phyloP scores from a whole-genome alignment of 1,140 invertebrate genomes.

The Caenorhabditis tropicalis region DNA sequence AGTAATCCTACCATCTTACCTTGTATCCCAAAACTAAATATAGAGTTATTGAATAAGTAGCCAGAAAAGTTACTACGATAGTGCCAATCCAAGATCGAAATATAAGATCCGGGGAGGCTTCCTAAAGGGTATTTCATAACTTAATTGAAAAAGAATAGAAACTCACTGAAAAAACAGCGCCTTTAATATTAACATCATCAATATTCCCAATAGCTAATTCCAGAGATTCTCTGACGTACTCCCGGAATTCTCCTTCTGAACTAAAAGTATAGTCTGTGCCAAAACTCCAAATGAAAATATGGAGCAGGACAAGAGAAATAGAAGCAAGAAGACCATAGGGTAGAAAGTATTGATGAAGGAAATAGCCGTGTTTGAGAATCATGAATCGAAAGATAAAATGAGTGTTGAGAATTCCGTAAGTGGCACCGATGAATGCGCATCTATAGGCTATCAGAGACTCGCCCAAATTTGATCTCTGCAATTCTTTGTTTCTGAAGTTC shows the following conservation, averaged over 20 bases:
- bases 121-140: neutral
- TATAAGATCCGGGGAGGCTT: neutral
- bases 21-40: neutral
- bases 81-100: neutral
- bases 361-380: neutral
- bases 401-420: neutral
- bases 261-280: neutral
- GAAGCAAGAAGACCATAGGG: neutral
- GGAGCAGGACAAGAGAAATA: neutral
- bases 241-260: neutral
- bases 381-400: neutral
- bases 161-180: neutral
- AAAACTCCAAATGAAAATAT: neutral
- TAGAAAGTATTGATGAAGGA: neutral
- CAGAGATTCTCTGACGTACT: neutral
- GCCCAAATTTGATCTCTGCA: neutral
- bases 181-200: neutral
- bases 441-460: neutral
- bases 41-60: neutral
- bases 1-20: neutral
- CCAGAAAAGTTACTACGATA: neutral
- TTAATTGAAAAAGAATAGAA: no score
- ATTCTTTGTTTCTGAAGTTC: no score
- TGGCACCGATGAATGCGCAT: neutral
- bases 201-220: neutral